Base-by-base conservation (phyloP, 2,888 invertebrate species). In the Ommatoiulus sabulosus region DNA sequence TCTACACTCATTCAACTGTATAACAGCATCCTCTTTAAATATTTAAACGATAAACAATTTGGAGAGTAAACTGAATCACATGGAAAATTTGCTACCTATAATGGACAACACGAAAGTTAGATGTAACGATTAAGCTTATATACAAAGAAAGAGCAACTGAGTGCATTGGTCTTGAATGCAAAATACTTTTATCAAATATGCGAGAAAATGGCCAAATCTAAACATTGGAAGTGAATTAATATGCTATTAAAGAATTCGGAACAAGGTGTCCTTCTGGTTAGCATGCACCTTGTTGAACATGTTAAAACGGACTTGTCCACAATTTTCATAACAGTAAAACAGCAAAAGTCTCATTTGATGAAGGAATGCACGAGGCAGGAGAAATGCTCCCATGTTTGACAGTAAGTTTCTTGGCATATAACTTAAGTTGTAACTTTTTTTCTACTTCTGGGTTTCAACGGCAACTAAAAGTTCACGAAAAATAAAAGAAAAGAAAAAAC, bases 341-440 rank as follows among this genome's bases (percentile, higher is more conserved):
- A 72, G 57, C 57, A 57, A 57, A 52, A 3, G 72, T 24, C 12
- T 43, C 24, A 43, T 35, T 35, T 35, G 35, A 80, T 43, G 35
- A 80, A 80, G 80, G 80, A 80, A 80, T 80, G 80, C 80, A 15
- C 3, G 12, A 80, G 35, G 35, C 80, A 80, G 1, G 35, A 80
- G 35, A 24, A 24, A 72, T 72, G 80, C 80, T 35, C 10, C 15
- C 35, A 57, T 12, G 35, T 35, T 80, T 80, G 80, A 80, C 80
- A 80, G 80, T 80, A 80, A 80, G 80, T 80, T 80, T 80, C 80
- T 35, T 80, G 80, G 80, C 80, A 80, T 80, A 43, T 80, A 80
- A 80, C 12, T 80, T 80, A 80, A 35, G 24, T 80, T 80, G 80
- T 80, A 80, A 43, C 80, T 3, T 5, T 10, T 35, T 80, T 80